These are phyloP conservation scores for Centropyge bicolor DNA, from an alignment of 2,797 vertebrate species.

Conservation along the genomic window DNA sequence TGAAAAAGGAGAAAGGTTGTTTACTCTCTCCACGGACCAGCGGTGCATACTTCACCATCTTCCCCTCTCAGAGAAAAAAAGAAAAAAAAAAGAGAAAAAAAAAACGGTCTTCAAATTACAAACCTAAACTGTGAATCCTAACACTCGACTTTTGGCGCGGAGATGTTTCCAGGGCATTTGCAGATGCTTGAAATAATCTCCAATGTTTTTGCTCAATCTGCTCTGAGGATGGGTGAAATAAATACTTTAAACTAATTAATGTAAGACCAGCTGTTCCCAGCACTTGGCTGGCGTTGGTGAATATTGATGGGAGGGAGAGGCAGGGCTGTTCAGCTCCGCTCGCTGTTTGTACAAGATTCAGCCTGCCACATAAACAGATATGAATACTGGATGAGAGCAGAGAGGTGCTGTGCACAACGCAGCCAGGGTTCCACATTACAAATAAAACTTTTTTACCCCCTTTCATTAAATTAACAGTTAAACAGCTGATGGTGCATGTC, in stretches of 20 bases:
- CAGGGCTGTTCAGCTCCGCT: conserved; percentile 88
- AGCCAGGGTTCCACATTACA: conserved; percentile 68
- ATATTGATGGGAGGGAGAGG: conserved; percentile 93
- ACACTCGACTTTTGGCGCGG: conserved; percentile 90
- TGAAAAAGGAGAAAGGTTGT: conserved; percentile 85
- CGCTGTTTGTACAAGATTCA: conserved; percentile 99
- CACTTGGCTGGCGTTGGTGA: conserved; percentile 99
- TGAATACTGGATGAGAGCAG: conserved; percentile 94
- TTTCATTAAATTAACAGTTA: conserved; percentile 71
- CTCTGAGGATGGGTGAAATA: conserved; percentile 99
- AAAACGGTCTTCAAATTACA: conserved; percentile 83
- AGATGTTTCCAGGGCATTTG: conserved; percentile 99
- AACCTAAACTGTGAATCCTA: conserved; percentile 88
- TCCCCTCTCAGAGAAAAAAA: conserved; percentile 54
- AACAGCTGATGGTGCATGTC: conserved; percentile 62
- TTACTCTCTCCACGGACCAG: conserved; percentile 82
- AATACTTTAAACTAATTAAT: conserved; percentile 99
- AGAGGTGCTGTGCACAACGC: conserved; percentile 79
- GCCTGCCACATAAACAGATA: conserved; percentile 96
- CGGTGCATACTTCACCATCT: conserved; percentile 84
- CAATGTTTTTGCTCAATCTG: conserved; percentile 99
- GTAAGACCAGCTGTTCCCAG: conserved; percentile 99
- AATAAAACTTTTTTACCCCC: conserved; percentile 64
- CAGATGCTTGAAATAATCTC: conserved; percentile 99
- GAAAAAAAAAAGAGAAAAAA: conserved; percentile 46